Evolutionary conservation across 2,888 invertebrate species (phyloP).

Genomic region (Pseudolycoriella hygida): DNA sequence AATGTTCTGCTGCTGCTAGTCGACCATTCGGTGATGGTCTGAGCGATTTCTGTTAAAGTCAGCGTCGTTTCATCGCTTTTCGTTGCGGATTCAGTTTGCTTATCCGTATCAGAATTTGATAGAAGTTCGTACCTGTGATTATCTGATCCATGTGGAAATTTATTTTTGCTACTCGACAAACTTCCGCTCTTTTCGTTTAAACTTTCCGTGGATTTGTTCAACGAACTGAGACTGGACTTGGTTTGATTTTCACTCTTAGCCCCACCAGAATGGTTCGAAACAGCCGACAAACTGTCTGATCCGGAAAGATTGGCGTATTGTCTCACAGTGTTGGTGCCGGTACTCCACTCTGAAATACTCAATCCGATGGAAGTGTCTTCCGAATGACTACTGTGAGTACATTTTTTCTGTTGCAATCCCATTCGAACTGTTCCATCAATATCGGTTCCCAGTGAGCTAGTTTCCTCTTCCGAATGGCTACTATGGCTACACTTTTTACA

Average conservation of each 20-base stretch:
- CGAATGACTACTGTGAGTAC: slow-evolving; percentile 68
- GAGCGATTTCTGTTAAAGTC: slow-evolving; percentile 50
- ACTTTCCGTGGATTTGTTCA: slow-evolving; percentile 38
- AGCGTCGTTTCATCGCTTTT: slow-evolving; percentile 66
- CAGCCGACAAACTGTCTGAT: slow-evolving; percentile 38
- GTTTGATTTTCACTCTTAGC: slow-evolving; percentile 40
- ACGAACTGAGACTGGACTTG: slow-evolving; percentile 37
- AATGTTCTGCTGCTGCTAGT: slow-evolving; percentile 62
- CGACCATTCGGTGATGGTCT: slow-evolving; percentile 71
- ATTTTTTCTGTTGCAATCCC: slow-evolving; percentile 61
- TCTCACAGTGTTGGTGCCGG: slow-evolving; percentile 68
- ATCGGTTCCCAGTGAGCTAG: slow-evolving; percentile 59
- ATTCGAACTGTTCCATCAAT: slow-evolving; percentile 67
- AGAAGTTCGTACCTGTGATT: slow-evolving; percentile 38
- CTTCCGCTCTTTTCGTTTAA: slow-evolving; percentile 26
- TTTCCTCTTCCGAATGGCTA: slow-evolving; percentile 57
- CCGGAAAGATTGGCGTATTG: slow-evolving; percentile 62
- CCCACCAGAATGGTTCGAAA: slow-evolving; percentile 38
- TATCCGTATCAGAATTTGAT: slow-evolving; percentile 39
- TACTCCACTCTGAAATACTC: slow-evolving; percentile 77
- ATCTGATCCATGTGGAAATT: slow-evolving; percentile 25
- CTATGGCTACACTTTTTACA: slow-evolving; percentile 48
- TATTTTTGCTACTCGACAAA: slow-evolving; percentile 21
- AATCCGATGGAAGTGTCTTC: slow-evolving; percentile 75
- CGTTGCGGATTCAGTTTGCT: slow-evolving; percentile 32